Evolutionary conservation across 2,113 vertebrate genomes (phyloP), one percentile per base, ranked within the genome.

Genomic region (Malurus cyaneus): DNA sequence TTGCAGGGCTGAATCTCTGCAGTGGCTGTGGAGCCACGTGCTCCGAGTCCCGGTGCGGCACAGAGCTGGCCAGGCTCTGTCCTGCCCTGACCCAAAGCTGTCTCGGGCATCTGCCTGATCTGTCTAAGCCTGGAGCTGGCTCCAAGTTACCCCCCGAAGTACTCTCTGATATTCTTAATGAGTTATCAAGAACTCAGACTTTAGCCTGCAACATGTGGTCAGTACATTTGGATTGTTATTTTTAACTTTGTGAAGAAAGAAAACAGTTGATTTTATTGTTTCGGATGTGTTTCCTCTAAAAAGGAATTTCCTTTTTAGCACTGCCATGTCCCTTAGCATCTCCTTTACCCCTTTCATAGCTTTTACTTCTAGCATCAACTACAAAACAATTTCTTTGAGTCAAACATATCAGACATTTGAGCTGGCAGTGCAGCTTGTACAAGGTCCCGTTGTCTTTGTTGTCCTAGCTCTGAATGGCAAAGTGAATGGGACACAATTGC

Each of bases 1-100:
- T 42, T 76, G 44, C 25, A n/a, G 79, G 54, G 7, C 6, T 1
- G 2, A 44, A 60, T 46, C 18, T 44, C 18, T 8, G 0, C 1
- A 6, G 39, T 18, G 71, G 70, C 54, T 47, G 41, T 13, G 0
- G 6, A 61, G 82, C 79, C 61, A 3, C 1, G 2, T 39, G 56
- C 61, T 65, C 41, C 0, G 0, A 60, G 54, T 28, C 28, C 39
- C 46, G 52, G 34, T 2, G 1, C 3, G 3, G 36, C 82, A 18
- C 10, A 0, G 0, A n/a, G 47, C 71, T 54, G 61, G 34, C 53
- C 4, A 2, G 62, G 36, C 74, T 42, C 71, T 52, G n/a, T 66
- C 31, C 71, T 81, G 53, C 23, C 54, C 79, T 53, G 44, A 19
- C 69, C 92, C n/a, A 13, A 8, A 0, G 2, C 34, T 9, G 31